Base-by-base conservation (phyloP, 2,888 invertebrate genomes). In the Gortyna flavago region DNA sequence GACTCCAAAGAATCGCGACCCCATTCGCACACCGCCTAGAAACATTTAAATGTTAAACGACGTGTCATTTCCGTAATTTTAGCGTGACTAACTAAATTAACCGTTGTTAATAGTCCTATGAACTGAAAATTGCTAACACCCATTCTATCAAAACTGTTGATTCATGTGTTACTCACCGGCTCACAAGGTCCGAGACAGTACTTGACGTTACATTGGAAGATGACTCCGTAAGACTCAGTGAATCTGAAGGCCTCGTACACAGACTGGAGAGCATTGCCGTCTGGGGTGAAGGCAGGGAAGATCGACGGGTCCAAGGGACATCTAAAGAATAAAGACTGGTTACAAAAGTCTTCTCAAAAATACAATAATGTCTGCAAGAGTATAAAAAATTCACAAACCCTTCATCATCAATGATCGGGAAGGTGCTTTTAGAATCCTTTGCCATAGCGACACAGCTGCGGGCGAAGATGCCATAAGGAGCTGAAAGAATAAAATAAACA, bases 381-480 rank as follows among this genome's bases (percentile, higher is more conserved):
- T 48, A 64, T 32, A 54, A 32, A 16, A 73, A 77, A 38, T 61
- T 25, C 41, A 90, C 97, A 93, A 90, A 98, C 98, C 99, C 99
- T 94, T 99, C 98, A 93, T 99, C 99, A 91, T 99, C 99, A 92
- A 99, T 99, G 92, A 99, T 99, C 93, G 99, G 99, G 97, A 99
- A 99, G 51, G 99, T 99, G 93, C 99, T 99, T 96, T 99, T 98
- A 8, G 99, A 99, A 94, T 99, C 99, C 96, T 99, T 99, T 77
- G 99, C 99, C 99, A 99, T 99, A 81, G 99, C 99, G 79, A 99
- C 99, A 95, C 99, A 99, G 93, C 99, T 99, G 93, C 99, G 98
- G 65, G 99, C 99, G 93, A 99, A 99, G 91, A 99, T 99, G 90
- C 99, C 99, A 92, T 99, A 99, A 9, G 99, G 99, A 95, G 99